phyloP scores from a whole-genome alignment of 2,888 invertebrate species.

The Leptura quadrifasciata region DNA sequence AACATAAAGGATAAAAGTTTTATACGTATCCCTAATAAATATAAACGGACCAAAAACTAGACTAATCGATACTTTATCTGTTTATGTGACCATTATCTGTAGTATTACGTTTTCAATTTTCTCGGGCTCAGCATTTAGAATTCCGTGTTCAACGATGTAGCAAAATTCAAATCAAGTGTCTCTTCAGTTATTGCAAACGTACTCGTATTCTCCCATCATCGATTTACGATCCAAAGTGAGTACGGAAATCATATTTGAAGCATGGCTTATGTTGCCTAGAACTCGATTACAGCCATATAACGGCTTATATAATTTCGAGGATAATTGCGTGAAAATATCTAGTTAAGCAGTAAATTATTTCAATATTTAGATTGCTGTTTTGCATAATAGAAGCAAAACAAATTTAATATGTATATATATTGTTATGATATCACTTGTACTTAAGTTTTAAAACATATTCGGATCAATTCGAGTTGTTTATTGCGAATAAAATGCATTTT shows the following conservation, averaged over 20 bases:
- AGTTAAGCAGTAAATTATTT: not conserved
- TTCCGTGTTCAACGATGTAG: slow-evolving; percentile 39
- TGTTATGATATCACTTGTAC: no score
- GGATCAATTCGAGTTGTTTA: no score
- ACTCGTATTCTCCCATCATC: slow-evolving; percentile 9
- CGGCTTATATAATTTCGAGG: slow-evolving; percentile 12
- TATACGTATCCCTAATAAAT: not conserved
- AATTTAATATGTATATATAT: not conserved
- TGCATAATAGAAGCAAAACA: not conserved
- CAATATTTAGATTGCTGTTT: not conserved
- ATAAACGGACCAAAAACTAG: not conserved
- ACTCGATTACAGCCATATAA: slow-evolving; percentile 1
- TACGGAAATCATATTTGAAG: slow-evolving; percentile 15
- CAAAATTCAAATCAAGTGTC: slow-evolving; percentile 41
- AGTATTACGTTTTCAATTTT: slow-evolving; percentile 40
- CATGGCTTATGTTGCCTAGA: slow-evolving; percentile 1
- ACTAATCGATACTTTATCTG: slow-evolving; percentile 28
- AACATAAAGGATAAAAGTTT: not conserved
- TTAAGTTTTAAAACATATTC: no score
- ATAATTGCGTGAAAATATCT: slow-evolving; percentile 9
- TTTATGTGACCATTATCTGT: slow-evolving; percentile 33
- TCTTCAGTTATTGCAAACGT: slow-evolving; percentile 31
- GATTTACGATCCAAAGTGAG: slow-evolving; percentile 2
- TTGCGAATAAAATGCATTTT: no score
- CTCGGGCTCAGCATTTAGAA: slow-evolving; percentile 32